A percentile compares a stretch with the other conserved stretches of the same genome.
These are phyloP conservation scores for Spilogale gracilis DNA, from an alignment of 2,113 vertebrate genomes.

Conservation along the genomic window DNA sequence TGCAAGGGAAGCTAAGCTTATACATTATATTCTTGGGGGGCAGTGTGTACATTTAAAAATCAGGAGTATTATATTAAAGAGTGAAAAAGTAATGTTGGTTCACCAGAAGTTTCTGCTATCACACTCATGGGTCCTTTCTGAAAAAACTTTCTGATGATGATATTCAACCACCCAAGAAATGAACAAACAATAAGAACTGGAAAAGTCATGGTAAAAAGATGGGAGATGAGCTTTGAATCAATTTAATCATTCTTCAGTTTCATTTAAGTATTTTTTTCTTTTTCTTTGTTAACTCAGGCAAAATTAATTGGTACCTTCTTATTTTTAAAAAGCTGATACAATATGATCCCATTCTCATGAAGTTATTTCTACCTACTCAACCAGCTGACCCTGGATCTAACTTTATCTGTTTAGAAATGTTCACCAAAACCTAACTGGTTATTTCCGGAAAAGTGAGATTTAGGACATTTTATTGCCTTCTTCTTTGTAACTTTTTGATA, in stretches of 20 bases:
- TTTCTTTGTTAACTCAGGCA: not conserved
- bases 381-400: not conserved
- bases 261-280: not conserved
- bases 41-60: conserved; percentile 1
- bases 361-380: conserved; percentile 31
- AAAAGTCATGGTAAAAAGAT: not conserved
- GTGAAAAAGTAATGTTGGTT: not conserved
- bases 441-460: not conserved
- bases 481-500: conserved; percentile 15
- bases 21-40: not conserved
- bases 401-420: not conserved
- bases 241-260: conserved; percentile 10
- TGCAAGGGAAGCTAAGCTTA: not conserved
- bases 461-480: not conserved
- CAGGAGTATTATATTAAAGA: conserved; percentile 30
- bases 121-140: not conserved
- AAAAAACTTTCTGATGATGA: conserved; percentile 21
- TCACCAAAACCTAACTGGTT: conserved; percentile 10
- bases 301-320: conserved; percentile 35
- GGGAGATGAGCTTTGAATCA: not conserved
- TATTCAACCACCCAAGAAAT: not conserved
- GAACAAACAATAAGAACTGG: conserved; percentile 18
- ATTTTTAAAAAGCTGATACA: not conserved
- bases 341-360: not conserved
- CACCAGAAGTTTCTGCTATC: not conserved